Base-by-base conservation (phyloP, 2,113 vertebrate genomes). In the Rynchops niger region DNA sequence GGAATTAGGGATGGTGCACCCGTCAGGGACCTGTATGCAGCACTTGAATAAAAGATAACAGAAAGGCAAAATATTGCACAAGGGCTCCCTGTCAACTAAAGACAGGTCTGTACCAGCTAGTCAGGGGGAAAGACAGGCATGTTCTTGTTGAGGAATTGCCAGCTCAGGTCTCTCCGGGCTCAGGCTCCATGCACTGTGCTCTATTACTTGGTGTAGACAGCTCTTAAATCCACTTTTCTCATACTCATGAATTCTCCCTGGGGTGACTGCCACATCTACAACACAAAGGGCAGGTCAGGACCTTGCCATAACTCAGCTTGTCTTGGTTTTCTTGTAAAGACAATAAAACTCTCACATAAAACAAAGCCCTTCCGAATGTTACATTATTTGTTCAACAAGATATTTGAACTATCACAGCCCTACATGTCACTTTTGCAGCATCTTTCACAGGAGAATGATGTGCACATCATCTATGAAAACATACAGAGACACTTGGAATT, bases 261-360 rank as follows among this genome's bases (percentile, higher is more conserved):
- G 67, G 49, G 74, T 92, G 63, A 81, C 50, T 92, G 72, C 76
- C 76, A 86, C 63, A 59, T 92, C 21, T 71, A 74, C 77, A 66
- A 30, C 82, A 92, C 85, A 96, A 92, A 94, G 86, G 43, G 86
- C 67, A 86, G 90, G 90, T 65, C 90, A 86, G 63, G 93, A 90
- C 94, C 85, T 94, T 88, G 63, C 92, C 42, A n/a, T 90, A 94
- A 74, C n/a, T 96, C 82, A 78, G 53, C 90, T 90, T 90, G 90
- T 86, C 90, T 88, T 78, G 38, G 55, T 94, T 94, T 96, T 93
- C 80, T 18, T 62, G 23, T 38, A 82, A 32, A 19, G 10, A 71
- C 87, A 94, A 65, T 90, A 79, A 88, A 87, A 34, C 47, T 84
- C 77, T 87, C 47, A 91, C 36, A 72, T 85, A 72, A 86, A 95